Evolutionary conservation across 2,113 vertebrate species (phyloP).

Genomic region (Tachuris rubrigastra): DNA sequence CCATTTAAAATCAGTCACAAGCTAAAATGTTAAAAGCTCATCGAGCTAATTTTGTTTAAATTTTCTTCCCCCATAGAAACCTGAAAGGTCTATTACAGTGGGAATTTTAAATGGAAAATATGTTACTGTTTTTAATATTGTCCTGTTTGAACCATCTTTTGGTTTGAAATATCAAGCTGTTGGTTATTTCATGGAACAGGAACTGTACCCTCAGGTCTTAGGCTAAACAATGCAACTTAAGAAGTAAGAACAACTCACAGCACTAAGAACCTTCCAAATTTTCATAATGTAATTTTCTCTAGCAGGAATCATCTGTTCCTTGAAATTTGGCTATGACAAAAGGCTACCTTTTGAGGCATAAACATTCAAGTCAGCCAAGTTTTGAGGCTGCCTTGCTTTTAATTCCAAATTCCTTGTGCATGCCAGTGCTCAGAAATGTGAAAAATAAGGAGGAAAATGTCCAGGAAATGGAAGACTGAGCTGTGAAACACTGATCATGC

Average conservation of each 20-base stretch:
- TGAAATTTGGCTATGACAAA: background rate
- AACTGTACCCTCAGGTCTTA: background rate
- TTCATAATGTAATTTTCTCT: background rate
- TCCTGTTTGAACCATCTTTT: background rate
- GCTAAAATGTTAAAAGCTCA: background rate
- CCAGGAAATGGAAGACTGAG: background rate
- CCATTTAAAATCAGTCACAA: background rate
- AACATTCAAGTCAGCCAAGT: background rate
- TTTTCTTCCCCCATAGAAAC: background rate
- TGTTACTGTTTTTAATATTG: background rate
- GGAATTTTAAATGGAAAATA: background rate
- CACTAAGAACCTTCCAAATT: background rate
- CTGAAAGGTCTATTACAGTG: background rate
- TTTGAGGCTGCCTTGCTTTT: background rate
- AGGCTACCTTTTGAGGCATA: background rate
- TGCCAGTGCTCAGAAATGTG: background rate
- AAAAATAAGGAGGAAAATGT: background rate
- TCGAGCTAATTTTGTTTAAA: background rate
- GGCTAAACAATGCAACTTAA: background rate
- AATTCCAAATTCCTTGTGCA: background rate
- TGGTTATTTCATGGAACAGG: background rate
- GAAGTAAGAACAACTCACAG: background rate
- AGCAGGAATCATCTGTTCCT: constrained; percentile 6
- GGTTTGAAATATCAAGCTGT: background rate
- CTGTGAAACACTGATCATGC: background rate